Evolutionary conservation across 2,888 invertebrate genomes (phyloP).

Genomic region (Magallana nippona): DNA sequence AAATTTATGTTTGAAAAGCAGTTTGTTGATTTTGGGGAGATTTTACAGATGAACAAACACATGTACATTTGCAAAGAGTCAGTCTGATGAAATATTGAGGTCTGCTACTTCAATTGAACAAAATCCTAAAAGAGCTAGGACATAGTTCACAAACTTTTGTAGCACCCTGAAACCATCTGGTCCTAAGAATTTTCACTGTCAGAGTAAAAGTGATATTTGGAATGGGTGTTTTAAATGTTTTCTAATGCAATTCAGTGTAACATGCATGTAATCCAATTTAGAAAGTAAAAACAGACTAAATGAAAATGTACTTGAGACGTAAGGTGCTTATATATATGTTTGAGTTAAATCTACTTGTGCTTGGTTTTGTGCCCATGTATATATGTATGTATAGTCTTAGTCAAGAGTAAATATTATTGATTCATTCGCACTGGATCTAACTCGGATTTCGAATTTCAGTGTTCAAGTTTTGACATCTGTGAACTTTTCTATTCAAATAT

Average conservation of each 20-base stretch:
- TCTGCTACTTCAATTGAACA: background rate
- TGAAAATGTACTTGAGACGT: background rate
- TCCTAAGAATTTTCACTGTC: background rate
- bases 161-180: constrained; percentile 4
- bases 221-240: constrained; percentile 1
- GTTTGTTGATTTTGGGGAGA: no score
- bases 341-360: background rate
- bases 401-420: background rate
- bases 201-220: background rate
- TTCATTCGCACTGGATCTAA: constrained; percentile 1
- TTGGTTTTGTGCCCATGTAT: background rate
- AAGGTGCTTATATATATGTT: constrained; percentile 4
- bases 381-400: background rate
- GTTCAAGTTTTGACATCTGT: no score
- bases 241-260: background rate
- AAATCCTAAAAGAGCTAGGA: background rate
- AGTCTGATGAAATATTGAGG: no score
- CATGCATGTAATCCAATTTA: constrained; percentile 27
- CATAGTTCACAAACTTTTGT: background rate
- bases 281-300: background rate
- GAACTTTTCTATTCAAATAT: background rate
- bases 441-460: no score
- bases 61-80: no score
- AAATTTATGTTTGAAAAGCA: no score
- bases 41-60: no score